A percentile compares a stretch with the other conserved stretches of the same genome.
These are phyloP conservation scores for Toxotes chatareus DNA, from an alignment of 2,113 vertebrate species.

Conservation along the genomic window DNA sequence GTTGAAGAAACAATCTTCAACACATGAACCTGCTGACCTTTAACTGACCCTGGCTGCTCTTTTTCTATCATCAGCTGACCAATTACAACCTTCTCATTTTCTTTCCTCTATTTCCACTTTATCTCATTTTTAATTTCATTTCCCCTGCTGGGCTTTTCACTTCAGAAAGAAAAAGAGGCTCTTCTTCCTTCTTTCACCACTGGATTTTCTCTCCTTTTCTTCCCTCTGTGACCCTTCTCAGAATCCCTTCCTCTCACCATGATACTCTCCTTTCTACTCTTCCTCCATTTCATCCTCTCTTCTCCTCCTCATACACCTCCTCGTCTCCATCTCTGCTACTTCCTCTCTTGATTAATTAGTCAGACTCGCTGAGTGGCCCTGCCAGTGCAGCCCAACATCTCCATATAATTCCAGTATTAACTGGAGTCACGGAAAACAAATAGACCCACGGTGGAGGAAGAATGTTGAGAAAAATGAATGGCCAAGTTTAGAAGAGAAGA, in stretches of 20 bases:
- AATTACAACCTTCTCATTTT: neutral
- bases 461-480: neutral
- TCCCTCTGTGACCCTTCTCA: neutral
- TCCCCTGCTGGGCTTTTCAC: neutral
- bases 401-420: conserved; percentile 52
- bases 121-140: neutral
- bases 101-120: neutral
- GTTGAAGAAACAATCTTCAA: neutral
- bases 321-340: conserved; percentile 8
- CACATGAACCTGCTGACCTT: neutral
- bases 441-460: conserved; percentile 11
- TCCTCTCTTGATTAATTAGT: conserved; percentile 62
- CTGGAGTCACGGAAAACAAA: conserved; percentile 49
- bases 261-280: neutral
- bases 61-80: neutral
- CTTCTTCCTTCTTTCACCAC: neutral
- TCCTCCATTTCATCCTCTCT: neutral
- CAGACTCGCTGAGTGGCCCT: conserved; percentile 43
- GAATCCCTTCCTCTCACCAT: conserved; percentile 1
- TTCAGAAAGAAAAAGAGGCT: neutral
- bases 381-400: conserved; percentile 36
- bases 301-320: neutral
- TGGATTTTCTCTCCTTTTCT: neutral
- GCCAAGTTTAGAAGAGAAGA: conserved; percentile 11
- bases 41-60: neutral